phyloP scores from a whole-genome alignment of 2,888 invertebrate genomes.

The Nudaria mundana region DNA sequence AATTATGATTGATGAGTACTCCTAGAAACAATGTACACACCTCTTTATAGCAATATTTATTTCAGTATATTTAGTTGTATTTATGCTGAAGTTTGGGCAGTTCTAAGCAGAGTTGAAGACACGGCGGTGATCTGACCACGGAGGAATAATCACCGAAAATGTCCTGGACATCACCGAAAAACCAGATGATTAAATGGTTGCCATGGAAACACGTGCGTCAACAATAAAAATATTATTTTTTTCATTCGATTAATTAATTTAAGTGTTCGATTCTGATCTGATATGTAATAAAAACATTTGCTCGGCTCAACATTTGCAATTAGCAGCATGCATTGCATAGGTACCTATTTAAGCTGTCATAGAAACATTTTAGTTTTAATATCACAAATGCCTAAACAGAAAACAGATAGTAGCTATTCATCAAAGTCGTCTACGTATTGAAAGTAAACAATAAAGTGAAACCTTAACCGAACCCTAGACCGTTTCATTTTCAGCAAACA shows the following conservation, averaged over 20 bases:
- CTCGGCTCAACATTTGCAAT: not conserved
- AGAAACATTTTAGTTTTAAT: conserved; percentile 11
- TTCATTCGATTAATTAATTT: not conserved
- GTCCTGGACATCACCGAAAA: too few species aligned
- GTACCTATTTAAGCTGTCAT: not conserved
- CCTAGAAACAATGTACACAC: conserved; percentile 44
- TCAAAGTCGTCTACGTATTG: conserved; percentile 55
- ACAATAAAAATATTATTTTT: too few species aligned
- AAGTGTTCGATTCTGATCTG: not conserved
- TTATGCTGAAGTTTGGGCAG: conserved; percentile 2
- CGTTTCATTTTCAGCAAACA: conserved; percentile 51
- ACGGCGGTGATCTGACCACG: too few species aligned
- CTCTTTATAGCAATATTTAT: conserved; percentile 60
- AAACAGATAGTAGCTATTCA: conserved; percentile 51
- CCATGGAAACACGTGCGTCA: too few species aligned
- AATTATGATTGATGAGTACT: conserved; percentile 77
- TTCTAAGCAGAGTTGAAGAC: too few species aligned
- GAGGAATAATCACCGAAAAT: too few species aligned
- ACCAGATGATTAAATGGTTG: too few species aligned
- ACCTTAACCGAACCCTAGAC: conserved; percentile 40
- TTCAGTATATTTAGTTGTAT: conserved; percentile 10
- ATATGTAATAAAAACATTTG: not conserved
- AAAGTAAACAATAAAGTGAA: conserved; percentile 56
- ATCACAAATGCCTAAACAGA: conserved; percentile 35
- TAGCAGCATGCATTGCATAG: not conserved